Evolutionary conservation across 2,113 vertebrate species (phyloP), one percentile per base, ranked within the genome.

Genomic region (Reinhardtius hippoglossoides): DNA sequence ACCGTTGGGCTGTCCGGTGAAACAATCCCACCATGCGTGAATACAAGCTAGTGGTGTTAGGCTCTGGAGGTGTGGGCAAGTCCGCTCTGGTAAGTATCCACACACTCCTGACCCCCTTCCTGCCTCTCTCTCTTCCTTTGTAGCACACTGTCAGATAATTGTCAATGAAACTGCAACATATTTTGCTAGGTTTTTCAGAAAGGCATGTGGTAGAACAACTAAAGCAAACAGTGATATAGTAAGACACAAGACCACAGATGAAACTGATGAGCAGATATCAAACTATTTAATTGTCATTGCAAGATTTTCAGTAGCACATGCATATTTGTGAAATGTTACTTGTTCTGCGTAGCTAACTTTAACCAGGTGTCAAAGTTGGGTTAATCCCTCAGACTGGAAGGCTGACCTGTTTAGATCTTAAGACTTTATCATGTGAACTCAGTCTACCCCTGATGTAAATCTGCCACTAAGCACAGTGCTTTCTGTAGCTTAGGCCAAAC

Each of bases 1-100:
- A 91, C 92, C 82, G 81, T 91, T 88, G 91, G 93, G 92, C 93
- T 92, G 91, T 93, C 94, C 74, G 95, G 92, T 96, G 95, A 95
- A 94, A 93, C 93, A 91, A 94, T 94, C 94, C 92, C 96, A 95
- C 94, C 96, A 99, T 99, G 98, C 98, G 98, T 95, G 98, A 99
- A 95, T 99, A 99, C 96, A 99, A 99, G 96, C 96, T 99, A 89
- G 97, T 99, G 95, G 98, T 99, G 94, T 95, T 99, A 91, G 98
- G 98, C 85, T 99, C 98, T 92, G 98, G 98, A 95, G 98, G 98
- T 91, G 98, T 99, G 94, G 98, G 98, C 85, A 99, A 99, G 88
- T 99, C 98, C 0, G 98, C 98, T 91, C 94, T 99, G 97, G 98
- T 99, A 94, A 99, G 98, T 98, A 82, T 80, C 26, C 18, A 48